Evolutionary conservation across 2,888 invertebrate genomes (phyloP).

Genomic region (Daptonema setosum): DNA sequence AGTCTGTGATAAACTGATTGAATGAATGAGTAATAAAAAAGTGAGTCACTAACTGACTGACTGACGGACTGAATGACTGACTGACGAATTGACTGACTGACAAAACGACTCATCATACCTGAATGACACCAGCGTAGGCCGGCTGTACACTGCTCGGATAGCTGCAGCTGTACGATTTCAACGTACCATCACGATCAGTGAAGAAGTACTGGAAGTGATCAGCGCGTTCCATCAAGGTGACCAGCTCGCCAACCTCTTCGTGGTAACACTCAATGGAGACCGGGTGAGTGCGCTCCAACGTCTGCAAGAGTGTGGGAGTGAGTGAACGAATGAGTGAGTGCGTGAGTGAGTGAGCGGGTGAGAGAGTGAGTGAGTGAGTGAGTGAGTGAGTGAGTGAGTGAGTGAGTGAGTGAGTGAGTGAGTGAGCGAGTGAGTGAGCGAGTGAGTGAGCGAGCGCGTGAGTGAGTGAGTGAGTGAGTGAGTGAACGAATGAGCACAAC

Average conservation of each 20-base stretch:
- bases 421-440: conserved; percentile 13
- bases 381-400: not conserved
- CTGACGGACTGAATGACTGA: too few relatives aligned
- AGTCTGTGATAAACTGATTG: too few relatives aligned
- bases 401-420: not conserved
- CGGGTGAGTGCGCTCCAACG: conserved; percentile 14
- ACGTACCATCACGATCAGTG: conserved; percentile 25
- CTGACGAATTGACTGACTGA: too few relatives aligned
- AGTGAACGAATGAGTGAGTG: not conserved
- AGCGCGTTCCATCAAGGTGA: conserved; percentile 18
- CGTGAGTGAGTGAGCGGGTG: conserved; percentile 10
- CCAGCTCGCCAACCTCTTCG: conserved; percentile 15
- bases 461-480: not conserved
- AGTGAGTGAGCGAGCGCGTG: conserved; percentile 6
- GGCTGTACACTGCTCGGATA: conserved; percentile 25
- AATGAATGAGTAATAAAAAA: too few relatives aligned
- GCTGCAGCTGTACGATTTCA: conserved; percentile 24
- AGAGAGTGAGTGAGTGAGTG: conserved; percentile 14
- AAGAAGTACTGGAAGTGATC: conserved; percentile 27
- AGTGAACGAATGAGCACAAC: conserved; percentile 5
- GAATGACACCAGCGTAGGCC: conserved; percentile 26
- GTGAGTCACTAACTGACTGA: too few relatives aligned
- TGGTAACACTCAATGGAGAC: conserved; percentile 12
- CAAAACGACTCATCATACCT: conserved; percentile 11
- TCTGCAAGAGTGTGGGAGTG: not conserved